Base-by-base conservation (phyloP, 2,888 invertebrate species). In the Lottia scabra region DNA sequence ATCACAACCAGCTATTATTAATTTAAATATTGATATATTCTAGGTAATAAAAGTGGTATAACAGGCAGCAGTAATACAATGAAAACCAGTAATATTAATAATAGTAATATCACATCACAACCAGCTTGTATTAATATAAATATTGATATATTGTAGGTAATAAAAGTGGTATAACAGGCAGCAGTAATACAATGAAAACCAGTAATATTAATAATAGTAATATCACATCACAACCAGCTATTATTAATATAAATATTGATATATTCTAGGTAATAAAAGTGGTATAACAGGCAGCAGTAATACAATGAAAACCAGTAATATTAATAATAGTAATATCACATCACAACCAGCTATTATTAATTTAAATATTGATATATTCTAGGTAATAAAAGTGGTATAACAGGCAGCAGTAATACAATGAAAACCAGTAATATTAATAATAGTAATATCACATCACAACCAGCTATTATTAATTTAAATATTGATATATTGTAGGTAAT, bases 171-270 rank as follows among this genome's bases (percentile, higher is more conserved):
- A 23, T 19, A 38, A 30, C 46, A 27, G 65, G 65, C 65, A 70
- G 44, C 45, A 70, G 23, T 23, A 66, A 23, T 46, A 44, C 70
- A 46, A 44, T 38, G 65, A 48, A 48, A 26, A 70, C 48, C 16
- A 65, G 70, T 46, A 46, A 45, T 64, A 65, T 48, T 48, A 73
- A 69, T 48, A 76, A 69, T 71, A n/a, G n/a, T n/a, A 79, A 65
- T n/a, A 75, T 80, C 16, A 77, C 80, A 75, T 83, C 84, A n/a
- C 83, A 83, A 30, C 85, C 87, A 56, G 83, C 87, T 67, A 84
- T 89, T 43, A 80, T 85, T 69, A 87, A 85, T 68, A 80, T 89
- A 19, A 89, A 87, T 77, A 84, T 81, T 68, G 81, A 85, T 30
- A 78, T 89, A 65, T n/a, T n/a, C n/a, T n/a, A n/a, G n/a, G n/a